These are phyloP conservation scores for Adelges cooleyi DNA, from an alignment of 1,140 invertebrate genomes.

Conservation along the genomic window DNA sequence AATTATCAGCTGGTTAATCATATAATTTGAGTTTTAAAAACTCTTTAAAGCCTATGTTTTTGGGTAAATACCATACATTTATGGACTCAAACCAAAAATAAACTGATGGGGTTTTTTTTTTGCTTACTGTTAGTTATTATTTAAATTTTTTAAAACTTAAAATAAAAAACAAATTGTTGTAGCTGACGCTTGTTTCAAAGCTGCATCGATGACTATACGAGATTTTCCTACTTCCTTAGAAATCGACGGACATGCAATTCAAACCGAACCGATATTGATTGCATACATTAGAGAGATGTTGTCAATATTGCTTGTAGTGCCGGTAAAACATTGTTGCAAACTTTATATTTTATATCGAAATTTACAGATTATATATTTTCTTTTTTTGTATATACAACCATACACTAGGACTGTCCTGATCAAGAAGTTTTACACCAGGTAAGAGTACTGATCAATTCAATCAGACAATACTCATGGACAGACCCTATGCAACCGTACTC, in stretches of 20 bases:
- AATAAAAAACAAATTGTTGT: constrained; percentile 32
- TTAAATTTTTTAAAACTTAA: constrained; percentile 22
- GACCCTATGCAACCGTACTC: constrained; percentile 44
- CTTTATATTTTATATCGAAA: too few relatives aligned
- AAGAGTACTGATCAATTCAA: constrained; percentile 58
- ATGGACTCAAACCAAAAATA: too few relatives aligned
- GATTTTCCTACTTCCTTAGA: constrained; percentile 66
- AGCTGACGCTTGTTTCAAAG: constrained; percentile 90
- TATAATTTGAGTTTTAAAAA: too few relatives aligned
- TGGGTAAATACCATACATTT: too few relatives aligned
- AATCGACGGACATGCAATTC: constrained; percentile 58
- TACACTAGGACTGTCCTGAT: constrained; percentile 67
- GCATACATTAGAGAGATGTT: constrained; percentile 66
- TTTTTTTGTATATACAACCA: constrained; percentile 7
- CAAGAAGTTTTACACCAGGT: constrained; percentile 66
- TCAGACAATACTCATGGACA: constrained; percentile 58
- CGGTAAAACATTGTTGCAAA: constrained; percentile 46
- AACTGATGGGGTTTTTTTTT: constrained; percentile 26
- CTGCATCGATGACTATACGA: constrained; percentile 63
- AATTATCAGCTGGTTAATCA: too few relatives aligned
- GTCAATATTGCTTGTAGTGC: constrained; percentile 72
- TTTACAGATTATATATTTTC: too few relatives aligned
- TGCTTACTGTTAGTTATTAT: constrained; percentile 18
- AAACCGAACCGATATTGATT: constrained; percentile 57
- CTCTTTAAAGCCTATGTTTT: too few relatives aligned